Percentiles rank a stretch among this genome's conserved stretches.
Evolutionary conservation across 2,113 vertebrate genomes (phyloP).

Genomic region (Cygnus atratus): DNA sequence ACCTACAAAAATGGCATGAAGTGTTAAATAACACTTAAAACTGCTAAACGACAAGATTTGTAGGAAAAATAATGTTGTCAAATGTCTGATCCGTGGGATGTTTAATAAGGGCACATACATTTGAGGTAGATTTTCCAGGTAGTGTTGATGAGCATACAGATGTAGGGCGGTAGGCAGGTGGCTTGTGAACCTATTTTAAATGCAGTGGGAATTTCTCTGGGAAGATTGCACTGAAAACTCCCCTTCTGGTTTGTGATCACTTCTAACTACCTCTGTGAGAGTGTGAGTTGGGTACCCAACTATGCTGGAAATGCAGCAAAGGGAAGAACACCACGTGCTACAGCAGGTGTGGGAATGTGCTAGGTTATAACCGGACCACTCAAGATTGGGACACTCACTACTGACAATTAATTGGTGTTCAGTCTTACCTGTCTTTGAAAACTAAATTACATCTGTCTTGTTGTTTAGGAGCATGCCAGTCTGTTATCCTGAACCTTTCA

Average conservation of each 20-base stretch:
- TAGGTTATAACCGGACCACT: background rate
- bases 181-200: background rate
- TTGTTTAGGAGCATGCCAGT: background rate
- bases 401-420: background rate
- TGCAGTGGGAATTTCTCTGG: background rate
- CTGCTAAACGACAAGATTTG: background rate
- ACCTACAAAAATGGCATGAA: background rate
- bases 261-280: background rate
- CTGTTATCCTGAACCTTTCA: background rate
- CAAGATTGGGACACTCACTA: background rate
- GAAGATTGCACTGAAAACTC: background rate
- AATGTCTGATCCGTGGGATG: background rate
- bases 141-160: background rate
- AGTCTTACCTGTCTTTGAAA: background rate
- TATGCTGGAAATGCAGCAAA: background rate
- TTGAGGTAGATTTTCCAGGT: background rate
- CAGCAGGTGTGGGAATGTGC: background rate
- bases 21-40: background rate
- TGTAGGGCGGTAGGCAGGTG: background rate
- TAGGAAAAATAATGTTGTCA: background rate
- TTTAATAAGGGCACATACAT: background rate
- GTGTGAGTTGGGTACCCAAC: rapidly evolving
- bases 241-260: background rate
- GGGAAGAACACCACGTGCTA: rapidly evolving
- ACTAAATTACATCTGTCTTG: background rate